Evolutionary conservation across 2,113 vertebrate genomes (phyloP), one percentile per base, ranked within the genome.

Genomic region (Cricetomys ansorgei): DNA sequence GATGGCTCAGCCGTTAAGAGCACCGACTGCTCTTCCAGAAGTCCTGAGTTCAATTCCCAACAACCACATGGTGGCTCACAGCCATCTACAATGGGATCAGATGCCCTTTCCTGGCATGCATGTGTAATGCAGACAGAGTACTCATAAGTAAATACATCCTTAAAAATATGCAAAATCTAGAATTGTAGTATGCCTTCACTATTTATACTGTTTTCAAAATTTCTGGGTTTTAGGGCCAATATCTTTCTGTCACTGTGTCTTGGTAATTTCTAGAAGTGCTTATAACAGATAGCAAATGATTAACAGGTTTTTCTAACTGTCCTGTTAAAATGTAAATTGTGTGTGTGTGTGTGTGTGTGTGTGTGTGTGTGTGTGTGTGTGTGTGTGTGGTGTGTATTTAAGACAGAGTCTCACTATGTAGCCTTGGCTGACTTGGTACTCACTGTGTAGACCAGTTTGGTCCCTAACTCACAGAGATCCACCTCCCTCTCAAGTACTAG

Each of bases 251-350:
- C 92, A 50, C 7, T 90, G 10, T 12, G 94, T 76, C 40, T 89
- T 53, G 57, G 23, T 79, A 50, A 90, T 19, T 92, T 92, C 85
- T 93, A 90, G 73, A 81, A 64, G 48, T 70, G 50, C 34, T 90
- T 69, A 53, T 93, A 75, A 85, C 48, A 89, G 55, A 72, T 50
- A 64, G 10, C 88, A 80, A 96, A 75, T 75, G 77, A 57, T 77
- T 4, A 77, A 0, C 76, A 29, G 23, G 43, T n/a, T 92, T 94
- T 92, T 91, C 15, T 43, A 62, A 70, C 19, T 81, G 31, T 73
- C 91, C 4, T 50, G 15, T 86, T 94, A 69, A 40, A 81, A 40
- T 95, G 45, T 37, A 87, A 45, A 15, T 75, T 73, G 6, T 62
- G 12, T 77, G 6, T 62, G 12, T 77, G 6, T 62, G 12, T 77